phyloP scores from a whole-genome alignment of 2,113 vertebrate species.

The Microcebus tavaratra region DNA sequence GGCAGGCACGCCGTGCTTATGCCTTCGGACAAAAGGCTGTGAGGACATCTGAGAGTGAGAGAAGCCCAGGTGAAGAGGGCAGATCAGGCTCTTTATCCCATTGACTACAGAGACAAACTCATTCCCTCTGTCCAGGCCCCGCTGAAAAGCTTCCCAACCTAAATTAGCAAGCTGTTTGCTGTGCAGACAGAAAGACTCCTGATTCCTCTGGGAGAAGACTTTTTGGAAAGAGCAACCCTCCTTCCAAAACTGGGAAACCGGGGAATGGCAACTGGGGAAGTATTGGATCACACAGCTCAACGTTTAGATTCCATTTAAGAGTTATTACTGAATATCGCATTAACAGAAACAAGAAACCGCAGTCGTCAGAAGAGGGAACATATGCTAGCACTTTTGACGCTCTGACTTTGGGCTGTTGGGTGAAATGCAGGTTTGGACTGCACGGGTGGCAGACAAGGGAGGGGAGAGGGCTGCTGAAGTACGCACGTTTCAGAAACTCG shows the following conservation, averaged over 20 bases:
- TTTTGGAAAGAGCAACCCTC: neutral
- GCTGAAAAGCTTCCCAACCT: neutral
- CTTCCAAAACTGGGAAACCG: too few relatives aligned
- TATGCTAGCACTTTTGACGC: neutral
- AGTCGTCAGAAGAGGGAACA: neutral
- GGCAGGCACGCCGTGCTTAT: neutral
- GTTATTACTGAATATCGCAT: neutral
- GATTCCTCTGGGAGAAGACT: neutral
- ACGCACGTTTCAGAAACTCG: neutral
- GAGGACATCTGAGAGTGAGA: neutral
- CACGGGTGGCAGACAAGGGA: accelerated
- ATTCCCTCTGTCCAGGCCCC: accelerated
- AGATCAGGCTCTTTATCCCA: neutral
- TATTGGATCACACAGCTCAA: neutral
- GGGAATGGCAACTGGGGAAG: neutral
- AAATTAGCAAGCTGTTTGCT: neutral
- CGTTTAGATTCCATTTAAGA: neutral
- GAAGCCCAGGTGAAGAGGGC: neutral
- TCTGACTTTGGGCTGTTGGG: neutral
- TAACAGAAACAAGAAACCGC: neutral
- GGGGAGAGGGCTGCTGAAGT: neutral
- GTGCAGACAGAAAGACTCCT: neutral
- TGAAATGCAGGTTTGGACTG: neutral
- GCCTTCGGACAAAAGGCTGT: neutral
- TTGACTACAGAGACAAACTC: too few relatives aligned